A percentile compares a stretch with the other conserved stretches of the same genome.
Evolutionary conservation across 2,888 invertebrate genomes (phyloP).

Genomic region (Pristionchus fissidentatus): DNA sequence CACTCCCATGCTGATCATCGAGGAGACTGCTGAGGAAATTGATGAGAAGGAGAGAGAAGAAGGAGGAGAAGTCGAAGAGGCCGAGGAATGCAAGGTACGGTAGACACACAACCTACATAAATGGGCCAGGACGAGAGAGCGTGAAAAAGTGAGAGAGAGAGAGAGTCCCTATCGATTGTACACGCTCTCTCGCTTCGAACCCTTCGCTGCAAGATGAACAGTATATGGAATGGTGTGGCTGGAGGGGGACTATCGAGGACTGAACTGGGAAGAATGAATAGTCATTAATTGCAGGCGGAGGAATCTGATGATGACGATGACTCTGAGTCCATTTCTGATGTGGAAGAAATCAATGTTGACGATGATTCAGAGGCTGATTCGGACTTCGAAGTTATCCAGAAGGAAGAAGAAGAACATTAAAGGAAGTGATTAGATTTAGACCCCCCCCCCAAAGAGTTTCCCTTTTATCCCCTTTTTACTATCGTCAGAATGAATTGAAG

Average conservation of each 20-base stretch:
- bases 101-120: background rate
- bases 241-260: no score
- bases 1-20: constrained; percentile 46
- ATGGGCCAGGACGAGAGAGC: no score
- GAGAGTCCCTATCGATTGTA: no score
- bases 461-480: no score
- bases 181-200: no score
- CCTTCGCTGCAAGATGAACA: background rate
- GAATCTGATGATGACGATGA: constrained; percentile 21
- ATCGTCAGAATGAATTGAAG: no score
- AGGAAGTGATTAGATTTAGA: background rate
- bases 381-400: constrained; percentile 37
- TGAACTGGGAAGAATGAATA: background rate
- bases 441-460: background rate
- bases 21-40: constrained; percentile 47
- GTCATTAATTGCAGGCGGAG: background rate
- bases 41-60: background rate
- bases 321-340: background rate
- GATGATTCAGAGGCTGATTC: constrained; percentile 40
- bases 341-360: constrained; percentile 34
- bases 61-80: constrained; percentile 35
- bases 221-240: background rate
- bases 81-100: background rate
- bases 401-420: background rate
- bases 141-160: background rate